These are phyloP conservation scores for Diadophis punctatus DNA, from an alignment of 2,113 vertebrate genomes.

Conservation along the genomic window DNA sequence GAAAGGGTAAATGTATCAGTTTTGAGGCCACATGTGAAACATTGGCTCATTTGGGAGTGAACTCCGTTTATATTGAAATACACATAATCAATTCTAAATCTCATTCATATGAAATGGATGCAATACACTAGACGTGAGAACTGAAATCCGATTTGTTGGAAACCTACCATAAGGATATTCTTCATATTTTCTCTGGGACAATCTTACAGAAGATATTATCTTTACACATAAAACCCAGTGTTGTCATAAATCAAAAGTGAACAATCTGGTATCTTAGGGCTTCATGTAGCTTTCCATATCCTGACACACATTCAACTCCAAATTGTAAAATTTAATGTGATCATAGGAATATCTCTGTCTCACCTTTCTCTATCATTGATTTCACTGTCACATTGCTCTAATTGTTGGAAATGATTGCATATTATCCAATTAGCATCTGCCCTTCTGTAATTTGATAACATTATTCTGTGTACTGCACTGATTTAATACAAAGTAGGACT, in stretches of 20 bases:
- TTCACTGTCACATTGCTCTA: neutral
- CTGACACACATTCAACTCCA: neutral
- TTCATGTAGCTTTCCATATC: neutral
- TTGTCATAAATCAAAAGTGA: neutral
- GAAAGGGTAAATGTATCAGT: neutral
- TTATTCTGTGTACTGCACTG: too few relatives aligned
- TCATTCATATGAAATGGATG: too few relatives aligned
- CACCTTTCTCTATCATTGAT: neutral
- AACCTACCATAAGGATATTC: too few relatives aligned
- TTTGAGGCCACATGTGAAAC: neutral
- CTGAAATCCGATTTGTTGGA: too few relatives aligned
- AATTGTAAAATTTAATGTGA: neutral
- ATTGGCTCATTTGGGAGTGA: too few relatives aligned
- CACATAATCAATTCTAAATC: too few relatives aligned
- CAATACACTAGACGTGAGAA: too few relatives aligned
- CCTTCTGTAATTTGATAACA: neutral
- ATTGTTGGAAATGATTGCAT: neutral
- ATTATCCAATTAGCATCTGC: neutral
- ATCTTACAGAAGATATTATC: too few relatives aligned
- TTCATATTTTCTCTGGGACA: too few relatives aligned
- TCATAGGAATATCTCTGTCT: neutral
- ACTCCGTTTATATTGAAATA: too few relatives aligned
- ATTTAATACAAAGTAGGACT: too few relatives aligned
- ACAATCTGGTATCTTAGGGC: neutral
- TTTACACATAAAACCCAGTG: too few relatives aligned